Conservation (phyloP, 2,113 vertebrate species). For the Falco punctatus region DNA sequence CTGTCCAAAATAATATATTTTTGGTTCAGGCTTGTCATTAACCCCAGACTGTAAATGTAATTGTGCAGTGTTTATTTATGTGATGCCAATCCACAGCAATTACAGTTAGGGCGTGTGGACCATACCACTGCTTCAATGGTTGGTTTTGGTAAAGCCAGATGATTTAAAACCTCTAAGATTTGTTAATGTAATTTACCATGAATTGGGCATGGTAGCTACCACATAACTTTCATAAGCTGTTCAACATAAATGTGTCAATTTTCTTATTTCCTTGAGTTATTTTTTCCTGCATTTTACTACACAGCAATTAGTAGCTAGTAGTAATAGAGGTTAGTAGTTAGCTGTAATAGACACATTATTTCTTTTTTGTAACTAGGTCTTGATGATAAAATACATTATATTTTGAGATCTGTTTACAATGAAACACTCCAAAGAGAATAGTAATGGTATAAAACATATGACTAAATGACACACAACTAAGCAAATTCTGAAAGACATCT, state of each 20-base stretch:
- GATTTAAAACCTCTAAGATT: neutral
- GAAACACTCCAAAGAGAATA: neutral
- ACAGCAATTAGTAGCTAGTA: neutral
- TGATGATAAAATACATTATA: neutral
- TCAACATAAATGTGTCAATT: neutral
- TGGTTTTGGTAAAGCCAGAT: neutral
- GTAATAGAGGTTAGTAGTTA: neutral
- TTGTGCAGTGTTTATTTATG: neutral
- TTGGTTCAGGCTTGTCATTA: neutral
- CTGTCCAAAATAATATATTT: neutral
- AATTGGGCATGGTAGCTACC: neutral
- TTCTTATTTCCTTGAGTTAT: neutral
- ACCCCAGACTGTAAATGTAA: neutral
- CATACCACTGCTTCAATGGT: neutral
- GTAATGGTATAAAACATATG: neutral
- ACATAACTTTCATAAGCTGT: neutral
- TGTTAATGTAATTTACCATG: neutral
- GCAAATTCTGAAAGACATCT: neutral
- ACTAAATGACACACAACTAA: neutral
- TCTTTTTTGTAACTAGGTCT: neutral
- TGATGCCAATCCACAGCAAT: neutral
- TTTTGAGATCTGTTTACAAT: neutral
- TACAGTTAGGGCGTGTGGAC: neutral
- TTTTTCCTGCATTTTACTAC: neutral
- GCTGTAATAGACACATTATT: neutral